Evolutionary conservation across 2,797 vertebrate genomes (phyloP), one percentile per base, ranked within the genome.

Genomic region (Trachurus trachurus): DNA sequence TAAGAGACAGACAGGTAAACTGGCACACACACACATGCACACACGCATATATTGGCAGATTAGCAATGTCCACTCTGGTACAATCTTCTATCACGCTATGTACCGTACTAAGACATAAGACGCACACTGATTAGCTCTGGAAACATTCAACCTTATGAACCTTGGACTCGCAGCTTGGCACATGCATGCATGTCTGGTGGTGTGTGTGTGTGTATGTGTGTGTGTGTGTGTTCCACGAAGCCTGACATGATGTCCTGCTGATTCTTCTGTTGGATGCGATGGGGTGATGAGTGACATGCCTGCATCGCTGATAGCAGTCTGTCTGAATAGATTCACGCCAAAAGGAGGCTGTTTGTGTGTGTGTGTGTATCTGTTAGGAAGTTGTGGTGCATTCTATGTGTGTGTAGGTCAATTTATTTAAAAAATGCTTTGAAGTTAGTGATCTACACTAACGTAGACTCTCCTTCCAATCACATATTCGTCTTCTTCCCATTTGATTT

Each of bases 271-370:
- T 85, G 81, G 79, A 88, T 86, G 89, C 64, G 83, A 82, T 68
- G 72, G 78, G 81, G 80, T 85, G 88, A 71, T 81, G 90, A 91
- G 80, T 92, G 93, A 90, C 92, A 86, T 80, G 87, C 87, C 83
- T 79, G 78, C 86, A 76, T 89, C 68, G 60, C 75, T 78, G 84
- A 86, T 81, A 81, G 84, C 76, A 89, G 78, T 78, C 86, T 86
- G 84, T 87, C 90, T 85, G 76, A 74, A 77, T 76, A 86, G 78
- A 91, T 91, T 79, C 76, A 34, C 66, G 80, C 83, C 88, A 86
- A 84, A 83, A 47, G 54, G 26, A 66, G 68, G 39, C 60, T 76
- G 75, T 73, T 63, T 69, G 52, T 73, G 50, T 65, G 59, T 68
- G 39, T 68, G 39, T 60, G 66, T 73, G 73, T 71, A n/a, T 31